Base-by-base conservation (phyloP, 2,797 vertebrate species). In the Halcyon smyrnensis region DNA sequence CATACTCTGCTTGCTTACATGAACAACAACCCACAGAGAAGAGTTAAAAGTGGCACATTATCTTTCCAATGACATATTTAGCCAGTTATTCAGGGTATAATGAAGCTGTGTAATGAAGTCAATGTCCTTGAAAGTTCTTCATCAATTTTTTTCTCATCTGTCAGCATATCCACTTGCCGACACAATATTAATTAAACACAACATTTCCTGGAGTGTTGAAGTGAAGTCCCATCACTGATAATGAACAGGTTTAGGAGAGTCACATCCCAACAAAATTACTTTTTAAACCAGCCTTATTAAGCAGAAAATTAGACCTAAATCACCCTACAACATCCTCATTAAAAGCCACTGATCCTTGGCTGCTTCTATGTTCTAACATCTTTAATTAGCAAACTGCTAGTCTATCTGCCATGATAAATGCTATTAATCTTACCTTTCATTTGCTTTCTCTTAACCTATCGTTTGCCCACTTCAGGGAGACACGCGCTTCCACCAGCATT, bases 241-340 rank as follows among this genome's bases (percentile, higher is more conserved):
- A 99, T 98, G 98, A 99, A 98, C 98, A 98, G 98, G 98, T 98
- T 98, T 99, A 98, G 98, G 98, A 98, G 98, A 98, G 98, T 98
- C 98, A 98, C 97, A 98, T 98, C 98, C 98, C 98, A 98, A 98
- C 98, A 98, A 99, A 99, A 99, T 98, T 98, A 98, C 98, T 98
- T 99, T 99, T 99, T 99, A 98, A 99, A 99, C 98, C 98, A 97
- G 98, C 98, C 99, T 98, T 98, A 99, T 99, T 99, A 99, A 98
- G 98, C 98, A 99, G 99, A 99, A 99, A 99, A 99, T 99, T 98
- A 99, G 98, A 98, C 98, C 98, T 98, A 99, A 98, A 99, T 99
- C 99, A 99, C 98, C 98, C 98, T 98, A 99, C 98, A 98, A 98
- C 98, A 97, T 98, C 98, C 99, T 99, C 98, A 98, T 99, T 99